Conservation (phyloP, 2,888 invertebrate species). For the Eupithecia pulchellata region DNA sequence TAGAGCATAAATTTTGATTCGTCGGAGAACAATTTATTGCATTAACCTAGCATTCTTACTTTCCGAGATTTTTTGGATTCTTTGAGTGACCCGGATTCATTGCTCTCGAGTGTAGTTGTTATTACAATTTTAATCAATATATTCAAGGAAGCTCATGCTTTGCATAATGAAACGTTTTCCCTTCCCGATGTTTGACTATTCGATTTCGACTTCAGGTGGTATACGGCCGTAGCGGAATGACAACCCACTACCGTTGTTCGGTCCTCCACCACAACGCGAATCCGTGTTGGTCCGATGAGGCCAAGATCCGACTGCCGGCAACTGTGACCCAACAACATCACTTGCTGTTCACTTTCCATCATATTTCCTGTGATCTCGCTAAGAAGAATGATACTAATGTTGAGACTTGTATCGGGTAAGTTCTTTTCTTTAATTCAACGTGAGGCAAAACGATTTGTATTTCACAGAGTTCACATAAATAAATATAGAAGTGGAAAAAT, state of each 20-base stretch:
- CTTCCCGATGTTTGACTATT: not conserved
- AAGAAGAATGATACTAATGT: conserved; percentile 91
- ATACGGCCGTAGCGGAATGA: conserved; percentile 81
- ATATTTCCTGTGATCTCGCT: conserved; percentile 96
- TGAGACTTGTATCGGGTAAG: conserved; percentile 93
- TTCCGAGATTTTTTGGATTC: not conserved
- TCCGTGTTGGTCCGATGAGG: conserved; percentile 97
- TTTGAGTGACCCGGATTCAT: too few relatives aligned
- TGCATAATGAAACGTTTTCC: not conserved
- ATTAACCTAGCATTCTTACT: too few relatives aligned
- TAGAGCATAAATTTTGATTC: too few relatives aligned
- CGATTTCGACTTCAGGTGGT: conserved; percentile 62
- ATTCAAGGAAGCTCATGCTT: too few relatives aligned
- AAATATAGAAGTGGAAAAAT: too few relatives aligned
- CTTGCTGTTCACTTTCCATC: conserved; percentile 97
- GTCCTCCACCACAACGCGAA: conserved; percentile 96
- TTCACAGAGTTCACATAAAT: too few relatives aligned
- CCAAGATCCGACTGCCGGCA: conserved; percentile 95
- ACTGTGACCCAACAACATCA: conserved; percentile 95
- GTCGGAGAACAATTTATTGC: too few relatives aligned
- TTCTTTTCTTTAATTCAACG: conserved; percentile 15
- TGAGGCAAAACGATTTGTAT: too few relatives aligned
- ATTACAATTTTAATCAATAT: too few relatives aligned
- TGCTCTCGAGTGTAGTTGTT: too few relatives aligned
- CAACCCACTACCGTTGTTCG: conserved; percentile 89